phyloP scores from a whole-genome alignment of 2,113 vertebrate genomes.

The Vidua macroura region DNA sequence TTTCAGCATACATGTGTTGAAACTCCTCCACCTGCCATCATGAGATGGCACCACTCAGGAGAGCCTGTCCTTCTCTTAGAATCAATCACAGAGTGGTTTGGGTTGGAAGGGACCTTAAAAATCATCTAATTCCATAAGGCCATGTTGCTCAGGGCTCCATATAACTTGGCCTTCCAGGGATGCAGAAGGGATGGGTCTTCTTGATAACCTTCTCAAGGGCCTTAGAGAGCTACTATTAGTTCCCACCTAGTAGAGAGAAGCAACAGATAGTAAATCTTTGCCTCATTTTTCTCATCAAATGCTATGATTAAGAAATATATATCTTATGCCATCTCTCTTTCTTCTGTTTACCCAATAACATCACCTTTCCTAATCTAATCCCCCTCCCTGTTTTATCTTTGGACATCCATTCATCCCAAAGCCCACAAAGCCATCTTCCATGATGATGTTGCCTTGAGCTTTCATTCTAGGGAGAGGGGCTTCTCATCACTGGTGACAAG shows the following conservation, averaged over 20 bases:
- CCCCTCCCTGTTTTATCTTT: background rate
- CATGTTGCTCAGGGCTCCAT: background rate
- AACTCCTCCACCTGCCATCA: background rate
- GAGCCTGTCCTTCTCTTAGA: background rate
- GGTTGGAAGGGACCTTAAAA: background rate
- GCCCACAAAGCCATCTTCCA: background rate
- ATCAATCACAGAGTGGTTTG: background rate
- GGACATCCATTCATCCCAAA: background rate
- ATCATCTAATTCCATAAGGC: background rate
- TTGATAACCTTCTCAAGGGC: background rate
- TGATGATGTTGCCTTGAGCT: background rate
- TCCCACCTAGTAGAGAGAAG: background rate
- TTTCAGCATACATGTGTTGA: background rate
- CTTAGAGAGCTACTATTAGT: background rate
- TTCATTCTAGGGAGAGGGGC: background rate
- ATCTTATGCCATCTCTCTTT: background rate
- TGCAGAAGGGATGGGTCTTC: background rate
- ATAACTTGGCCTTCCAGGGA: background rate
- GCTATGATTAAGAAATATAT: background rate
- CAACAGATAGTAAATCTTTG: background rate
- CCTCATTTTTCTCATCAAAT: background rate
- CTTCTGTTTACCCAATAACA: background rate
- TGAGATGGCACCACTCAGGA: too few species aligned
- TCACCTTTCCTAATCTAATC: background rate
- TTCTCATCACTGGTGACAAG: background rate